Base-by-base conservation (phyloP, 2,888 invertebrate genomes). In the Coleophora flavipennella region DNA sequence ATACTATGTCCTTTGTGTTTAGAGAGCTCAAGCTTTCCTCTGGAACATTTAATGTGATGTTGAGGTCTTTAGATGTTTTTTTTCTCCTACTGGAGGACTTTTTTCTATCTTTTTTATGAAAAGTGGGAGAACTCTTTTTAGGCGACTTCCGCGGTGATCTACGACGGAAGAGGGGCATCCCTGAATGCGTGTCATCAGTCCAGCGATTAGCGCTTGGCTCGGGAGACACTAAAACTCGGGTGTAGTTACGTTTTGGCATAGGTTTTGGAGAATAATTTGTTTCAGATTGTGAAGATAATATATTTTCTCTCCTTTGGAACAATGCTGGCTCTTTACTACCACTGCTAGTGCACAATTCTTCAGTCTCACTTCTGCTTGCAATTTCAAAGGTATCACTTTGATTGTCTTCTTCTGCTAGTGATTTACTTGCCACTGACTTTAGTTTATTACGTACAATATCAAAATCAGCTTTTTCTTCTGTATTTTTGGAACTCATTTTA, bases 41-140 rank as follows among this genome's bases (percentile, higher is more conserved):
- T 31, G 83, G 81, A 8, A 84, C 81, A 43, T 79, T 78, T 7
- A 84, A 57, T 1, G 81, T 83, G 28, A 84, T 83, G 46, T 84
- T 83, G 39, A 81, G 59, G 48, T 74, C 72, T 50, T 72, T 71
- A 3, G 58, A 51, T 48, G 66, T 59, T 28, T 47, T 48, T 14
- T 56, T 51, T 10, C 46, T 46, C 8, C 54, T 49, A 50, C 64
- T 76, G 1, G 53, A 54, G 28, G 53, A 45, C 36, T 70, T 79
- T 58, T 75, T 80, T 51, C 57, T 66, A 48, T 70, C 78, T 51
- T 57, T 78, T 68, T 57, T 87, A 56, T 63, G 59, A n/a, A n/a
- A 43, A 12, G 74, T 66, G 4, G 57, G 54, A 8, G 57, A 51
- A 6, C 2, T 46, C 43, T 55, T 64, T 52, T 53, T 61, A 1